These are phyloP conservation scores for Etheostoma cragini DNA, from an alignment of 2,113 vertebrate genomes.

Conservation along the genomic window DNA sequence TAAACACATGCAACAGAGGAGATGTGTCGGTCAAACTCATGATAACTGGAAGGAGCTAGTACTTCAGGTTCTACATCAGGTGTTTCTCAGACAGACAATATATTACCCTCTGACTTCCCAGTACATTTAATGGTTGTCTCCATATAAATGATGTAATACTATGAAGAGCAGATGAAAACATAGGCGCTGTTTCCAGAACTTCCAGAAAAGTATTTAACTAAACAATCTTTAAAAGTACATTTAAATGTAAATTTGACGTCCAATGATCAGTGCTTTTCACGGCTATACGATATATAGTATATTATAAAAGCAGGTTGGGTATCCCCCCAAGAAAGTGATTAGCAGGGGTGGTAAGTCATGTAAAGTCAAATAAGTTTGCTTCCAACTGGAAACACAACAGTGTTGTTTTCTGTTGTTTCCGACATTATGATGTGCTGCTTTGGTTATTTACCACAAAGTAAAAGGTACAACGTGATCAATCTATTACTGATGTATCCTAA, in stretches of 20 bases:
- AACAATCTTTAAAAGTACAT: neutral
- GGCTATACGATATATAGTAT: neutral
- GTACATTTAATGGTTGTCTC: slow-evolving; percentile 5
- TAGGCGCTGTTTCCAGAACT: neutral
- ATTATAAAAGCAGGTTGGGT: neutral
- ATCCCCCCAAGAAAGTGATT: neutral
- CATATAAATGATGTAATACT: neutral
- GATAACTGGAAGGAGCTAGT: neutral
- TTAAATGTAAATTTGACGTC: neutral
- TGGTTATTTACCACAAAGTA: neutral
- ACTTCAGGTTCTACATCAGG: neutral
- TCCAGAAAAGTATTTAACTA: neutral
- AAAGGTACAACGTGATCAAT: neutral
- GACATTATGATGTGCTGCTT: neutral
- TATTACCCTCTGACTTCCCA: slow-evolving; percentile 4
- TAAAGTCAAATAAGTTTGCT: neutral
- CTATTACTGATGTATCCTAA: too few species aligned
- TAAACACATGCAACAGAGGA: neutral
- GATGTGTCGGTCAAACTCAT: neutral
- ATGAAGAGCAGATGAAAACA: neutral
- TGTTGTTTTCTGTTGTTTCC: neutral
- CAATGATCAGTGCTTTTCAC: neutral
- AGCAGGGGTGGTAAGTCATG: neutral
- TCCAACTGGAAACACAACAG: neutral
- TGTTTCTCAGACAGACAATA: slow-evolving; percentile 2